phyloP scores from a whole-genome alignment of 2,888 invertebrate species.

The Mimas tiliae region DNA sequence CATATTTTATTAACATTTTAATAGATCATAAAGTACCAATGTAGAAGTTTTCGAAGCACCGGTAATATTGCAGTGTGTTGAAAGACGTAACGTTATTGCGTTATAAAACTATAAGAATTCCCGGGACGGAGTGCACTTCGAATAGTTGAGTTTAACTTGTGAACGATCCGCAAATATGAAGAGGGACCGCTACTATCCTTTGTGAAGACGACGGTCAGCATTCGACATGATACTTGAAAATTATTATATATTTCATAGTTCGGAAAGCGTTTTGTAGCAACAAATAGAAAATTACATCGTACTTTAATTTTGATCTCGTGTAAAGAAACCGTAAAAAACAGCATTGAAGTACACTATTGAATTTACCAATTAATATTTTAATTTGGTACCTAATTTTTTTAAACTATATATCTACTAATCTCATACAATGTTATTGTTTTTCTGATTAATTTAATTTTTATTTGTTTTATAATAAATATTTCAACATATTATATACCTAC shows the following conservation, averaged over 20 bases:
- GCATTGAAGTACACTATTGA: no score
- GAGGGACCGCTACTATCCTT: conserved; percentile 26
- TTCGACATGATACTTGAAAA: conserved; percentile 27
- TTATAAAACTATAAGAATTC: conserved; percentile 70
- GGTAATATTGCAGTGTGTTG: conserved; percentile 54
- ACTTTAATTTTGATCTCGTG: conserved; percentile 6
- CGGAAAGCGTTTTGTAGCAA: conserved; percentile 7
- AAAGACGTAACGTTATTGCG: conserved; percentile 65
- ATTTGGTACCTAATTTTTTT: no score
- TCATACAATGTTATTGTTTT: no score
- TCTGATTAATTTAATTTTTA: no score
- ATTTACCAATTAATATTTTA: no score
- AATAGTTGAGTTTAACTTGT: conserved; percentile 61
- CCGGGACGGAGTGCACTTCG: conserved; percentile 54
- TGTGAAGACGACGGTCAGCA: conserved; percentile 27
- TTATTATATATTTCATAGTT: conserved; percentile 20
- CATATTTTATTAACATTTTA: conserved; percentile 39
- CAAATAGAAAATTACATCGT: conserved; percentile 8
- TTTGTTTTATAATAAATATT: no score
- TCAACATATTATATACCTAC: no score
- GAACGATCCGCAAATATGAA: conserved; percentile 47
- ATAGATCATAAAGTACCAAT: conserved; percentile 47
- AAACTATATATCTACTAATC: no score
- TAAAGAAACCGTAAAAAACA: no score
- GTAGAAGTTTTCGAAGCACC: conserved; percentile 56